Evolutionary conservation across 2,797 vertebrate species (phyloP).

Genomic region (Lacerta agilis): DNA sequence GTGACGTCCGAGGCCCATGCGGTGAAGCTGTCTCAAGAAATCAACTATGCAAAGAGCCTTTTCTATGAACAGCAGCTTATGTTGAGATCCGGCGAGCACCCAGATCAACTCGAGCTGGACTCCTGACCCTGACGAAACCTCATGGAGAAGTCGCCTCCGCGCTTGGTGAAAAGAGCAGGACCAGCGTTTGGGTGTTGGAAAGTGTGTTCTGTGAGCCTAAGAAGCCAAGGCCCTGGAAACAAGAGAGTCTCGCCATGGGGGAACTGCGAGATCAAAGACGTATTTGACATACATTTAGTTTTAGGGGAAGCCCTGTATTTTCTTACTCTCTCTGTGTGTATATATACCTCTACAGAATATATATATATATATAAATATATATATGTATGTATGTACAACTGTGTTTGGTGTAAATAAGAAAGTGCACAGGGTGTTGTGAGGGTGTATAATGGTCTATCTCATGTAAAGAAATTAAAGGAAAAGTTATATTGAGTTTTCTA

Average conservation of each 20-base stretch:
- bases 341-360: not conserved
- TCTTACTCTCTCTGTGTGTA: conserved; percentile 83
- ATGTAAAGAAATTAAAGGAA: conserved; percentile 73
- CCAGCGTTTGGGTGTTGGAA: not conserved
- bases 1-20: conserved; percentile 93
- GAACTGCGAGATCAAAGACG: conserved; percentile 57
- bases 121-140: conserved; percentile 74
- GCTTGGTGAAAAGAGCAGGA: not conserved
- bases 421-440: conserved; percentile 50
- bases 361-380: not conserved
- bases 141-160: not conserved
- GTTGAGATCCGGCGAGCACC: conserved; percentile 88
- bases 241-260: conserved; percentile 16
- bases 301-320: conserved; percentile 80
- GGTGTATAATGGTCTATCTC: conserved; percentile 72
- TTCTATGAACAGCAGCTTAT: conserved; percentile 99
- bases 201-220: not conserved
- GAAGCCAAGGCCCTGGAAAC: not conserved
- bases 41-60: conserved; percentile 99
- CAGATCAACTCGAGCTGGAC: conserved; percentile 89
- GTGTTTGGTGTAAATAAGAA: conserved; percentile 78
- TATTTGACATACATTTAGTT: conserved; percentile 60
- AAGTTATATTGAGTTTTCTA: conserved; percentile 56
- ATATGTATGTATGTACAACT: conserved; percentile 83
- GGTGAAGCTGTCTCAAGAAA: conserved; percentile 94